Evolutionary conservation across 1,140 invertebrate species (phyloP).

Genomic region (Bombus vancouverensis): DNA sequence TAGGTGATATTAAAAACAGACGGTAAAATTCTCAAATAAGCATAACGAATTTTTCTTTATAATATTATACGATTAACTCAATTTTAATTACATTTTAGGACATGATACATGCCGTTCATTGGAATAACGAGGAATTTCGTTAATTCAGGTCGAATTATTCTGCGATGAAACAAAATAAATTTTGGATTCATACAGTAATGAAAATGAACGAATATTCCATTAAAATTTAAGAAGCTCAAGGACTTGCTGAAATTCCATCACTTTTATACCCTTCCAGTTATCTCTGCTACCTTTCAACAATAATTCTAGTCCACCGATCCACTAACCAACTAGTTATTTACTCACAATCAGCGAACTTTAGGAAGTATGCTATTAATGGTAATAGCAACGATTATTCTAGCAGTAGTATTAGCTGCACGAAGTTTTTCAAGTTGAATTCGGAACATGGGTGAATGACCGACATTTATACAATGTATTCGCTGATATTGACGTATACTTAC

Average conservation of each 20-base stretch:
- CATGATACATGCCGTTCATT: neutral
- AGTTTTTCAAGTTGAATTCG: conserved; percentile 33
- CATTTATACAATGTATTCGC: neutral
- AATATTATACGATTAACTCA: neutral
- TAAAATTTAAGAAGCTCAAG: conserved; percentile 21
- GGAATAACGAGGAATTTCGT: neutral
- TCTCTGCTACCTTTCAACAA: conserved; percentile 21
- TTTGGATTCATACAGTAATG: neutral
- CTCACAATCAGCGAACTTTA: conserved; percentile 41
- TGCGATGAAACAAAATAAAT: conserved; percentile 1
- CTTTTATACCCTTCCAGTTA: conserved; percentile 14
- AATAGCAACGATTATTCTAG: conserved; percentile 58
- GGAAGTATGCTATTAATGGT: conserved; percentile 36
- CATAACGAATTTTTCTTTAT: too few relatives aligned
- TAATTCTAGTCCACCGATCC: conserved; percentile 55
- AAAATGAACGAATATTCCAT: neutral
- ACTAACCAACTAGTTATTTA: conserved; percentile 49
- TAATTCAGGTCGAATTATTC: neutral
- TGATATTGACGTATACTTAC: neutral
- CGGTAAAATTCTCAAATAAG: too few relatives aligned
- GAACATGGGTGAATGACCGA: neutral
- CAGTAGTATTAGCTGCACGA: conserved; percentile 32
- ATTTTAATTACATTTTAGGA: neutral
- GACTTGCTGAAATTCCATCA: neutral
- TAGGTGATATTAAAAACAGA: too few relatives aligned